Evolutionary conservation across 2,888 invertebrate genomes (phyloP).

Genomic region (Ctena decussata): DNA sequence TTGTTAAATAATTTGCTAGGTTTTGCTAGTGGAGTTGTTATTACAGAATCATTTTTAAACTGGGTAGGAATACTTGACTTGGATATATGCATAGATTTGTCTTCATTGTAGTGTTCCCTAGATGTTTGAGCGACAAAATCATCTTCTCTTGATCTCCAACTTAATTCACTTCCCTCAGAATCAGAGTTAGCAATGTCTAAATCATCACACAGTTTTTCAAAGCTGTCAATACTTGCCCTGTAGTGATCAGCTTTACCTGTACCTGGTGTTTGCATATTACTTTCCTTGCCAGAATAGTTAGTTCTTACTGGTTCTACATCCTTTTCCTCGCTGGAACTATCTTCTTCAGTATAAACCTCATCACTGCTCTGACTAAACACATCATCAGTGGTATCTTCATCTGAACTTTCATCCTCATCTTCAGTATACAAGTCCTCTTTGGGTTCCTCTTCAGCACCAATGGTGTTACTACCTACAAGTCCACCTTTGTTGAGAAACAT

Average conservation of each 20-base stretch:
- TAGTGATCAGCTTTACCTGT: background rate
- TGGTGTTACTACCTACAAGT: background rate
- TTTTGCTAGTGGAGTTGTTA: background rate
- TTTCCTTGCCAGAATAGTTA: background rate
- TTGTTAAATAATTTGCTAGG: background rate
- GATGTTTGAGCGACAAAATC: too few species aligned
- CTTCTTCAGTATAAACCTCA: background rate
- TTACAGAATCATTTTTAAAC: background rate
- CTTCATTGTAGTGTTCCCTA: too few species aligned
- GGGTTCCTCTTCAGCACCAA: background rate
- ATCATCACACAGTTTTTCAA: background rate
- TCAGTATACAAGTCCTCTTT: background rate
- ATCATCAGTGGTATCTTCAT: background rate
- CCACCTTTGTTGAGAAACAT: background rate
- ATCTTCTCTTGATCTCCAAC: constrained; percentile 58
- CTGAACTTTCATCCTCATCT: background rate
- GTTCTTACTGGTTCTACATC: background rate
- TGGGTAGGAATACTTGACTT: background rate
- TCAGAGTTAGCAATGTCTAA: constrained; percentile 14
- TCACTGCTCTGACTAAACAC: background rate
- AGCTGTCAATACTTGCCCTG: background rate
- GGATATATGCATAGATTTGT: too few species aligned
- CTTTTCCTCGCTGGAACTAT: background rate
- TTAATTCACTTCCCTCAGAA: constrained; percentile 37
- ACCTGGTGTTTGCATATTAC: background rate